phyloP scores from a whole-genome alignment of 1,140 invertebrate genomes.

The Cydia pomonella region DNA sequence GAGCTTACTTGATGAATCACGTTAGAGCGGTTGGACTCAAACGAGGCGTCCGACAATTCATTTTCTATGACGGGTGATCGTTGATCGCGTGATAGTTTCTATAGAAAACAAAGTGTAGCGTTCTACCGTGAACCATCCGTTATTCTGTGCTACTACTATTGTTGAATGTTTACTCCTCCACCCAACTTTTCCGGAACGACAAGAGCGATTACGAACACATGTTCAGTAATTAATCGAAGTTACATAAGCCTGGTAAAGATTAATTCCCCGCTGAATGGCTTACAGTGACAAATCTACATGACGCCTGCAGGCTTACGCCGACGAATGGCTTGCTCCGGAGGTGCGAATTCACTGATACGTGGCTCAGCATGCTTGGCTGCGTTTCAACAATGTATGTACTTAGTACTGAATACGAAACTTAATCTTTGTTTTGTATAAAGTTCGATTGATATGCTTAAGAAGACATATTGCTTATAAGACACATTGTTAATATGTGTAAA shows the following conservation, averaged over 20 bases:
- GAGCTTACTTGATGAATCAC: too few relatives aligned
- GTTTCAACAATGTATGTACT: not conserved
- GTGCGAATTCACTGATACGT: not conserved
- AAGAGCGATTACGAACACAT: slow-evolving; percentile 4
- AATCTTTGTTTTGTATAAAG: too few relatives aligned
- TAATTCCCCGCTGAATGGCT: slow-evolving; percentile 6
- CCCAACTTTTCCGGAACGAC: not conserved
- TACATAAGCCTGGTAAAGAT: slow-evolving; percentile 8
- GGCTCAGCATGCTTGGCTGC: not conserved
- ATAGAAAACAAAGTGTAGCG: too few relatives aligned
- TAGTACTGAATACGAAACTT: not conserved
- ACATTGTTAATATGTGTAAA: too few relatives aligned
- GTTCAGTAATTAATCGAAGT: slow-evolving; percentile 12
- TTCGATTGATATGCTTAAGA: too few relatives aligned
- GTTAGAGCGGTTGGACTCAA: too few relatives aligned
- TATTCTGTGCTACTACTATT: too few relatives aligned
- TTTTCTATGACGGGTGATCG: too few relatives aligned
- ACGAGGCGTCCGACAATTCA: too few relatives aligned
- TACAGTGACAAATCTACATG: not conserved
- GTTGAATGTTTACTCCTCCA: not conserved
- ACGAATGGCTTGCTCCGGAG: not conserved
- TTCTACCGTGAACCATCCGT: too few relatives aligned
- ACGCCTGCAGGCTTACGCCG: not conserved
- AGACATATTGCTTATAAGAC: too few relatives aligned
- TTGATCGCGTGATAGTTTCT: too few relatives aligned